These are phyloP conservation scores for Zophobas atratus DNA, from an alignment of 1,140 invertebrate species.

Conservation along the genomic window DNA sequence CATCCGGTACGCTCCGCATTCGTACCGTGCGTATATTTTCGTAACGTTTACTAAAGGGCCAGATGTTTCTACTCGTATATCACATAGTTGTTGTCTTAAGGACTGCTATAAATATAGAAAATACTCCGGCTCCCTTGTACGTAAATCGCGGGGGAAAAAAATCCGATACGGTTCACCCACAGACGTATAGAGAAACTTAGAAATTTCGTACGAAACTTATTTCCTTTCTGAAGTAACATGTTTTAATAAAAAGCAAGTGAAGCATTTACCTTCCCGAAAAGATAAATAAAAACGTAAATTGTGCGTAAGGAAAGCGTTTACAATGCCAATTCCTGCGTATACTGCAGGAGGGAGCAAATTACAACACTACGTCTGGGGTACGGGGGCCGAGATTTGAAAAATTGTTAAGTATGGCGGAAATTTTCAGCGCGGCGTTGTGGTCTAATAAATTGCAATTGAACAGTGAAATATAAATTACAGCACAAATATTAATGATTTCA, in stretches of 20 bases:
- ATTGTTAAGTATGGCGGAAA: neutral
- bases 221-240: constrained; percentile 46
- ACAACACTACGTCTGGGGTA: neutral
- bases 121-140: constrained; percentile 41
- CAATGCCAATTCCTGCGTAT: constrained; percentile 44
- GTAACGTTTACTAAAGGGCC: constrained; percentile 45
- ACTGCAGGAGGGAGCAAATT: constrained; percentile 15
- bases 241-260: constrained; percentile 52
- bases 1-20: neutral
- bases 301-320: constrained; percentile 48
- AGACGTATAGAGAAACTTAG: neutral
- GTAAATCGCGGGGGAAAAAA: constrained; percentile 45
- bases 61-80: constrained; percentile 50
- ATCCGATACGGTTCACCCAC: constrained; percentile 32
- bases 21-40: constrained; percentile 32
- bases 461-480: constrained; percentile 18
- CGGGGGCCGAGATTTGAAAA: neutral
- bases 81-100: constrained; percentile 50
- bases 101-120: constrained; percentile 52
- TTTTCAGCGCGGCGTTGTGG: neutral
- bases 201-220: constrained; percentile 32
- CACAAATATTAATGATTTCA: constrained; percentile 32
- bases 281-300: constrained; percentile 55
- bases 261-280: constrained; percentile 50
- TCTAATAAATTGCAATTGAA: constrained; percentile 11